Evolutionary conservation across 1,140 invertebrate genomes (phyloP), one percentile per base, ranked within the genome.

Genomic region (Lucilia cuprina): DNA sequence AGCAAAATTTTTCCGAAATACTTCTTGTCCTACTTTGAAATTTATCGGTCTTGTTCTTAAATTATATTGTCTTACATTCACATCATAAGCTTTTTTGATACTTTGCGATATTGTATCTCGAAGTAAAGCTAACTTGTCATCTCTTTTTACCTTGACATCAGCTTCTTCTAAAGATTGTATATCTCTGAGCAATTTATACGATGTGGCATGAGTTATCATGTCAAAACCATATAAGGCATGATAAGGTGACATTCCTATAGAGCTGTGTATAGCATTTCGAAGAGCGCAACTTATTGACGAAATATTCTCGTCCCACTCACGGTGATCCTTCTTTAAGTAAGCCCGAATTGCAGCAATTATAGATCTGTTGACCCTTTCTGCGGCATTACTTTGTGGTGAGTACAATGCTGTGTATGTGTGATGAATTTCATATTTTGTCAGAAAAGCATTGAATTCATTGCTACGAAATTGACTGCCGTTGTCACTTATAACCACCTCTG

Each of bases 281-380:
- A 85, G 65, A 17, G 85, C 85, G 34, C 41, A 74, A 60, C 60
- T 75, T 10, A 84, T 84, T 7, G 21, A 41, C 14, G 14, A 55
- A 34, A 85, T 30, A 47, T 85, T 21, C 14, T 74, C 35, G 34
- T 85, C 85, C 85, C 85, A 84, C 19, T 21, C 25, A 10, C 25
- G 19, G 17, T 74, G 65, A 21, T 74, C 65, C 13, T 60, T 50
- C 25, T 30, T 70, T 25, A 78, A n/a, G 34, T 84, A 82, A 60
- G 83, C 47, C 41, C 83, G 30, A 10, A 84, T 84, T 25, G 47
- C 83, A 21, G 75, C 10, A 21, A 84, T 80, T 14, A 84, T 21
- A 35, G 60, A 74, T 19, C 55, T 65, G 55, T 65, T 65, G 55
- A 65, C 55, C 19, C 55, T 65, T 13, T 65, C 55, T 65, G 55